A percentile compares a stretch with the other conserved stretches of the same genome.
Conservation (phyloP, 2,888 invertebrate genomes). For the Leucoptera coffeella region DNA sequence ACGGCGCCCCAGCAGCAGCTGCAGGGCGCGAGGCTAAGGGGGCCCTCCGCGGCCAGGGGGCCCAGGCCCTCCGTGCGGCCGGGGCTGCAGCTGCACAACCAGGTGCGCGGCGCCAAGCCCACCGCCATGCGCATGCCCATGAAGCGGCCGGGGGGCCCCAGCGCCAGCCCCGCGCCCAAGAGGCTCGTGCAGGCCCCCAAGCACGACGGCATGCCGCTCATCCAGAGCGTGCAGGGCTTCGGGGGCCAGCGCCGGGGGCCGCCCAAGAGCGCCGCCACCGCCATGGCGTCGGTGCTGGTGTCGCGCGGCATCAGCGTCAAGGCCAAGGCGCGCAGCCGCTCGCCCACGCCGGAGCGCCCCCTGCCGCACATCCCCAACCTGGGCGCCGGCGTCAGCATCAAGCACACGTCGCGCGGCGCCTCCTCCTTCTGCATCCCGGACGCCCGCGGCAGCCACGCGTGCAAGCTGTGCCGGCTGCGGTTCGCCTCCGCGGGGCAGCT, state of each 20-base stretch:
- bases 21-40: constrained; percentile 21
- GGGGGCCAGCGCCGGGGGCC: constrained; percentile 70
- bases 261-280: constrained; percentile 58
- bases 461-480: constrained; percentile 40
- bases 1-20: constrained; percentile 22
- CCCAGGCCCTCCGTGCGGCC: constrained; percentile 27
- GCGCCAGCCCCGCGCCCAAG: constrained; percentile 23
- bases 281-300: constrained; percentile 71
- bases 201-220: constrained; percentile 67
- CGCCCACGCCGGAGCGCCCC: constrained; percentile 34
- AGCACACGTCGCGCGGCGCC: constrained; percentile 39
- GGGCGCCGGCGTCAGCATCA: constrained; percentile 46
- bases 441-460: constrained; percentile 29
- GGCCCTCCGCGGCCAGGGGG: constrained; percentile 22
- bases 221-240: constrained; percentile 68
- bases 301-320: constrained; percentile 74
- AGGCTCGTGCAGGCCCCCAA: constrained; percentile 60
- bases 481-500: constrained; percentile 32
- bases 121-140: constrained; percentile 14
- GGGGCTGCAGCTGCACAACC: constrained; percentile 35
- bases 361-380: constrained; percentile 40
- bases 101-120: constrained; percentile 21
- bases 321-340: constrained; percentile 52
- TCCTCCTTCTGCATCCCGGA: constrained; percentile 37
- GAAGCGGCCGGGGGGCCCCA: constrained; percentile 21